phyloP scores from a whole-genome alignment of 1,140 invertebrate species.

The Nephila pilipes region DNA sequence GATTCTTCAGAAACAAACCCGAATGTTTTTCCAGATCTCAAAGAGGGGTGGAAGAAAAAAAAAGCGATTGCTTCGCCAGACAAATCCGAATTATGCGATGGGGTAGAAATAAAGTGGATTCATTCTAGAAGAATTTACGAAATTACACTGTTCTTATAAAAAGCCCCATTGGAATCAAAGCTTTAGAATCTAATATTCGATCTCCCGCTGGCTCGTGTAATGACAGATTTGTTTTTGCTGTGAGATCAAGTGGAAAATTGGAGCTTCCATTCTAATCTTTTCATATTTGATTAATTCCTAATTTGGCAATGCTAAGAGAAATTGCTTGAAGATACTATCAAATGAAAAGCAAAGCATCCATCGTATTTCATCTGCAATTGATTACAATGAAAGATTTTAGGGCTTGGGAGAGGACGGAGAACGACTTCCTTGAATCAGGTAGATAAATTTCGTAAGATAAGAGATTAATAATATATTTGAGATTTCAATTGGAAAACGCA shows the following conservation, averaged over 20 bases:
- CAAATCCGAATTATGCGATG: not conserved
- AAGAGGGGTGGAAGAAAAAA: not conserved
- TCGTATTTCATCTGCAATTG: not conserved
- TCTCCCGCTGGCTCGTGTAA: not conserved
- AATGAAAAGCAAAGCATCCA: not conserved
- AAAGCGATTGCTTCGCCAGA: not conserved
- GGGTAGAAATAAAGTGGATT: not conserved
- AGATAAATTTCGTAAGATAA: not conserved
- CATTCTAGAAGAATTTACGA: not conserved
- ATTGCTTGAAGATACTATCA: not conserved
- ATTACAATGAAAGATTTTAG: not conserved
- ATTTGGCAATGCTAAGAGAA: not conserved
- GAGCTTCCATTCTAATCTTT: not conserved
- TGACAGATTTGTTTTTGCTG: conserved; percentile 20
- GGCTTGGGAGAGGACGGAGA: not conserved
- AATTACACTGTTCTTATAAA: not conserved
- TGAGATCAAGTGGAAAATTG: conserved; percentile 7
- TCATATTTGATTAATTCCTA: conserved; percentile 39
- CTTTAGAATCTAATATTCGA: conserved; percentile 10
- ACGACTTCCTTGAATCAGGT: not conserved
- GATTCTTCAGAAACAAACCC: conserved; percentile 23
- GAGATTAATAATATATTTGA: not conserved
- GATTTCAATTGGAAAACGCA: not conserved
- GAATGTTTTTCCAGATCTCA: conserved; percentile 22
- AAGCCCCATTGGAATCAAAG: not conserved